Base-by-base conservation (phyloP, 2,113 vertebrate species). In the Uria aalge region DNA sequence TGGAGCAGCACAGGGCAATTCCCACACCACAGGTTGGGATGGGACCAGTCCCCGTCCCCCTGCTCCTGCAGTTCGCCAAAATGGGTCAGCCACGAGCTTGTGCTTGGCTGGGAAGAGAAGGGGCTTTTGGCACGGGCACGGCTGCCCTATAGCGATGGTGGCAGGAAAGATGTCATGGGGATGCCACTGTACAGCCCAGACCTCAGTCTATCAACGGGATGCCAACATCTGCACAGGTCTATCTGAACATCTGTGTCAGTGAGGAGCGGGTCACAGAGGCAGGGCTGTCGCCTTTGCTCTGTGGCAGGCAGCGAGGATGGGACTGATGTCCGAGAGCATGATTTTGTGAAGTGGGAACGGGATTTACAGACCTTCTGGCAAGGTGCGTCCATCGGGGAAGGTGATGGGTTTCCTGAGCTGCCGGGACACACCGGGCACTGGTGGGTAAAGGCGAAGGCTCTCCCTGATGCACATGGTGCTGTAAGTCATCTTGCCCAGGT, bases 401-500 rank as follows among this genome's bases (percentile, higher is more conserved):
- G 98, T 99, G 55, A 99, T 32, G 62, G 99, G 97, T 87, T 99
- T 98, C 95, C 97, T 98, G 88, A 98, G 97, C 75, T 97, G 96
- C 87, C 99, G 98, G 87, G 98, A 90, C 8, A 99, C 96, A 11
- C 97, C 98, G 0, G 98, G 98, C 15, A 99, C 97, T 0, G 99
- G 98, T 3, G 99, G 99, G 80, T 98, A 98, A 34, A 99, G 94
- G 23, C 99, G 98, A 43, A 99, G 98, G 18, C 97, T 98, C 96
- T 99, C 99, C 96, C 98, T 99, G 90, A 99, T 99, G 95, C 99
- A 99, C 99, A 99, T 99, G 55, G 98, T 99, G 63, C 98, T 99
- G 92, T 99, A 99, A 2, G 99, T 95, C 96, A 99, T 98, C 98
- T 98, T 98, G 86, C 72, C 95, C 34, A 99, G 98, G 87, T 99